Conservation (phyloP, 2,113 vertebrate species). For the Asarcornis scutulata region DNA sequence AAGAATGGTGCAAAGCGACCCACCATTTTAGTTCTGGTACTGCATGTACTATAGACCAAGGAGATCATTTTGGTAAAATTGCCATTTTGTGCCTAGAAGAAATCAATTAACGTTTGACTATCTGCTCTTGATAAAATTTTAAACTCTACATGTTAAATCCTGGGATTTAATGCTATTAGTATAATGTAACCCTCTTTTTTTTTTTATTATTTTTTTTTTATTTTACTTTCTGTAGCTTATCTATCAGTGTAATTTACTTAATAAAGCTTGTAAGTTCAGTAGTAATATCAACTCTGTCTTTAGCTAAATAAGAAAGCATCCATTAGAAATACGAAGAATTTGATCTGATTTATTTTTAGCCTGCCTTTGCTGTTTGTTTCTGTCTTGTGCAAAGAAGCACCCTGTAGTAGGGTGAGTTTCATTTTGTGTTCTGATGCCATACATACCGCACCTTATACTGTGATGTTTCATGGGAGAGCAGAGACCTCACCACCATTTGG, state of each 20-base stretch:
- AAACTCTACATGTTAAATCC: background rate
- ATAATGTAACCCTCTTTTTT: background rate
- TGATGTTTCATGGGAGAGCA: background rate
- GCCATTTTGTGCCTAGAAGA: background rate
- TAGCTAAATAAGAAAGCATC: conserved; percentile 10
- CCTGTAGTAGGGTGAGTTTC: background rate
- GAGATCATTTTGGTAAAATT: background rate
- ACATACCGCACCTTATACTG: background rate
- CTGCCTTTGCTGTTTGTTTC: background rate
- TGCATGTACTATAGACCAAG: background rate
- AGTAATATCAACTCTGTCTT: conserved; percentile 14
- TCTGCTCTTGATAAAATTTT: conserved; percentile 31
- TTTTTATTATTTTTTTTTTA: background rate
- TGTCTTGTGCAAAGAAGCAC: background rate
- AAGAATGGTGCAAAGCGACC: background rate
- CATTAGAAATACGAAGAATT: background rate
- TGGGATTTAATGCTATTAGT: conserved; percentile 33
- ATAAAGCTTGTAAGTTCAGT: background rate
- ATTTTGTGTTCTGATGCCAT: background rate
- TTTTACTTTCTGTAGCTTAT: conserved; percentile 7
- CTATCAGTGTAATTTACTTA: conserved; percentile 44
- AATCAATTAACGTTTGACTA: conserved; percentile 22
- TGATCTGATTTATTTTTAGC: background rate
- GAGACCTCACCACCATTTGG: background rate
- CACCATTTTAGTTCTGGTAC: background rate